Base-by-base conservation (phyloP, 2,113 vertebrate species). In the Otis tarda region DNA sequence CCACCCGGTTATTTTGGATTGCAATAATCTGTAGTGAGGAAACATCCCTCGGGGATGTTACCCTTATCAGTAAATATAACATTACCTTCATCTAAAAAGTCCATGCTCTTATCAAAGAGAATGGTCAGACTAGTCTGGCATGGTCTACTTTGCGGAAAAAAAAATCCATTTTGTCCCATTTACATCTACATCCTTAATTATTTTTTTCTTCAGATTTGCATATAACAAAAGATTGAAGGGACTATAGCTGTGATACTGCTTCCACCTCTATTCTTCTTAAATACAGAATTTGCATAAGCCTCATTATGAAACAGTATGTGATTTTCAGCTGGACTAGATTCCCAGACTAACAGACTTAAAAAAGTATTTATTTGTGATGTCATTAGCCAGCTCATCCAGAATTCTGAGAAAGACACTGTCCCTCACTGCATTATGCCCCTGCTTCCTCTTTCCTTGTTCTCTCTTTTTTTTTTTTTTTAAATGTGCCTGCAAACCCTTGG, bases 361-460 rank as follows among this genome's bases (percentile, higher is more conserved):
- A 74, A 77, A 89, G 78, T 59, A 64, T 9, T 61, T 60, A 18
- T 53, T 57, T 55, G 35, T 83, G 64, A 45, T 71, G 83, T 84
- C 60, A 67, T 91, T 52, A 81, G 27, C 18, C 31, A 63, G 25
- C 61, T 90, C 61, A 50, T 19, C 15, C 33, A 81, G 47, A 74
- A 82, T 75, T 89, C 68, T 65, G 77, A 87, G 93, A 87, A 82
- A 83, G 73, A 77, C 8, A 3, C 60, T 81, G 41, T 50, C 77
- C 50, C 60, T 94, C 2, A 1, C 12, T 89, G 56, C 28, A 15
- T 20, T 67, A 47, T 9, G 3, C 41, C 52, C 47, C 33, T 75
- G 60, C 64, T 93, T 96, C 93, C 84, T 89, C 55, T 82, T 94
- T 96, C 83, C 39, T 78, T 55, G 35, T 89, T 89, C 50, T 88